phyloP scores from a whole-genome alignment of 2,888 invertebrate species.

The Drosophila aldrichi region DNA sequence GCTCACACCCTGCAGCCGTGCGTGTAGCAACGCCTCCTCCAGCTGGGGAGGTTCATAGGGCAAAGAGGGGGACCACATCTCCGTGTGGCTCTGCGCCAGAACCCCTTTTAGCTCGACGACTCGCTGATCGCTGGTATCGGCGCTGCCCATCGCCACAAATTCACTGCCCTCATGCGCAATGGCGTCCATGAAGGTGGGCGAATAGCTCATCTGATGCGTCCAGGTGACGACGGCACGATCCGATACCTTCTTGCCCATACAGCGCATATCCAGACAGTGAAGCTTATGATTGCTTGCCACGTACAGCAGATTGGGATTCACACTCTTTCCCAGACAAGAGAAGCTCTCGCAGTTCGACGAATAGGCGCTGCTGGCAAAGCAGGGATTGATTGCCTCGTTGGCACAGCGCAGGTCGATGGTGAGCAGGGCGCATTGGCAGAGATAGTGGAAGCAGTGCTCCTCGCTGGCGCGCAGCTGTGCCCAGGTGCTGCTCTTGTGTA shows the following conservation, averaged over 20 bases:
- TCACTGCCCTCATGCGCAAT: slow-evolving; percentile 64
- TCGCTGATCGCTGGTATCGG: slow-evolving; percentile 71
- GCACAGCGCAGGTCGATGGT: slow-evolving; percentile 76
- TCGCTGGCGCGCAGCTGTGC: slow-evolving; percentile 55
- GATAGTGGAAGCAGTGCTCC: slow-evolving; percentile 75
- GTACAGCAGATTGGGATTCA: slow-evolving; percentile 78
- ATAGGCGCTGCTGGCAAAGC: slow-evolving; percentile 61
- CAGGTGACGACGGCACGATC: slow-evolving; percentile 73
- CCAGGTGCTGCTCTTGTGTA: slow-evolving; percentile 64
- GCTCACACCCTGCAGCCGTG: slow-evolving; percentile 57
- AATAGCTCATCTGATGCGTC: slow-evolving; percentile 81
- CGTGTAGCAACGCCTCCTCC: slow-evolving; percentile 62
- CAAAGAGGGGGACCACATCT: slow-evolving; percentile 62
- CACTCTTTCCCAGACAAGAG: slow-evolving; percentile 70
- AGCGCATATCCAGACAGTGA: slow-evolving; percentile 80
- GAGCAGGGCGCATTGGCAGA: slow-evolving; percentile 66
- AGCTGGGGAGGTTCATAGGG: slow-evolving; percentile 79
- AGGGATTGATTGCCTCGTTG: slow-evolving; percentile 48
- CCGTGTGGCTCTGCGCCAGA: slow-evolving; percentile 20
- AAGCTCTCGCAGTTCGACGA: slow-evolving; percentile 73
- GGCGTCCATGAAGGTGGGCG: slow-evolving; percentile 78
- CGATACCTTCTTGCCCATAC: slow-evolving; percentile 59
- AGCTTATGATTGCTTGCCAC: slow-evolving; percentile 82
- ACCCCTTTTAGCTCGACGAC: slow-evolving; percentile 72
- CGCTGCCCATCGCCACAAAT: slow-evolving; percentile 73